These are phyloP conservation scores for Gobius niger DNA, from an alignment of 2,113 vertebrate species.

Conservation along the genomic window DNA sequence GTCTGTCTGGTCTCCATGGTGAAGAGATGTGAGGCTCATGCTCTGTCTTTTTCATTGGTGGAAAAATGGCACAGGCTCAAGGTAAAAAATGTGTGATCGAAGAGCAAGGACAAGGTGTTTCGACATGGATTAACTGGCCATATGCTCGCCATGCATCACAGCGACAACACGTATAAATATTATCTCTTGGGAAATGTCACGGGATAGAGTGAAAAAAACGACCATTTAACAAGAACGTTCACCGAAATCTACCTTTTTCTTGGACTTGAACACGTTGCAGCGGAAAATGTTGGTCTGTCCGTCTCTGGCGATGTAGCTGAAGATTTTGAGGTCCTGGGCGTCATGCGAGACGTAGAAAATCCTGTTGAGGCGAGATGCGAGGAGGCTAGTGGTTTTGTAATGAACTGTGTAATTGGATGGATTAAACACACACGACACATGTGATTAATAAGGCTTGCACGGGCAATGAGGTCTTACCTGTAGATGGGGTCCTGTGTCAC, in stretches of 20 bases:
- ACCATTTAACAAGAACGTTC: background rate
- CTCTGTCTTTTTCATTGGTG: constrained; percentile 38
- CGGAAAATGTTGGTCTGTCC: constrained; percentile 91
- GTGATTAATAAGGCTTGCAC: background rate
- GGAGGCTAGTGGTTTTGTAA: background rate
- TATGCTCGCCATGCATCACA: constrained; percentile 9
- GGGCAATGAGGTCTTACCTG: constrained; percentile 74
- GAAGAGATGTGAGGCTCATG: constrained; percentile 54
- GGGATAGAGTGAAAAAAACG: constrained; percentile 2
- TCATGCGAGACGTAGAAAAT: constrained; percentile 98
- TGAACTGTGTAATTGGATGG: background rate
- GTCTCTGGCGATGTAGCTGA: constrained; percentile 96
- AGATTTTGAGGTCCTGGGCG: constrained; percentile 97
- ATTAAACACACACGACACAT: background rate
- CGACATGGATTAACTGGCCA: constrained; percentile 1
- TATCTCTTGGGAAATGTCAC: background rate
- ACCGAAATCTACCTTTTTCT: constrained; percentile 87
- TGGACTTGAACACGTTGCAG: constrained; percentile 98
- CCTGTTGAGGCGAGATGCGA: constrained; percentile 67
- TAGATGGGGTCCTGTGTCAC: constrained; percentile 96
- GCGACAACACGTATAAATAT: background rate
- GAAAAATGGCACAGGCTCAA: constrained; percentile 15
- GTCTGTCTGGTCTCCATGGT: constrained; percentile 68
- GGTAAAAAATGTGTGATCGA: constrained; percentile 21
- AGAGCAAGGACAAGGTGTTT: background rate